Evolutionary conservation across 2,888 invertebrate genomes (phyloP).

Genomic region (Nycteola revayana): DNA sequence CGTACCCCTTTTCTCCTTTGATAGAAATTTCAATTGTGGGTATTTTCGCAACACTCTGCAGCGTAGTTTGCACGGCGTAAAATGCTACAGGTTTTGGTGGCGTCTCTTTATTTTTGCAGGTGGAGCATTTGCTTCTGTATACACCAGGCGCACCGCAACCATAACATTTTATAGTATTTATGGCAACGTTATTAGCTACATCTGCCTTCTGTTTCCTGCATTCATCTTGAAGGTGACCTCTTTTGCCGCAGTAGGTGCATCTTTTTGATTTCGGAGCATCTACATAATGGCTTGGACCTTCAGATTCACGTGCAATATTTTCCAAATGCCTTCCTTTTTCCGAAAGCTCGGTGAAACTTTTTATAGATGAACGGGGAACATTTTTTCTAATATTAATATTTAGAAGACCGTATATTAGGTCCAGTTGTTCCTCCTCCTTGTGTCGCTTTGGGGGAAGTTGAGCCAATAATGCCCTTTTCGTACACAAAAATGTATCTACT

Average conservation of each 20-base stretch:
- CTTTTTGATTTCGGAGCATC: background rate
- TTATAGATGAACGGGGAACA: background rate
- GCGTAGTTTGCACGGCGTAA: background rate
- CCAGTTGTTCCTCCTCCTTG: conserved; percentile 3
- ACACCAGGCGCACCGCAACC: conserved; percentile 10
- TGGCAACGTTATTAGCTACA: background rate
- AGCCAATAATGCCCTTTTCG: conserved; percentile 1
- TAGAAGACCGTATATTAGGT: conserved; percentile 1
- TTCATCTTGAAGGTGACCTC: background rate
- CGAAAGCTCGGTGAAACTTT: background rate
- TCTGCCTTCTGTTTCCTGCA: conserved; percentile 1
- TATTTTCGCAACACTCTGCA: background rate
- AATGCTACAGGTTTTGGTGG: conserved; percentile 2
- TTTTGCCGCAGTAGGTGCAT: conserved; percentile 2
- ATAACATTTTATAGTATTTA: conserved; percentile 2
- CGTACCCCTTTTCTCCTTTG: background rate
- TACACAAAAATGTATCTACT: conserved; percentile 1
- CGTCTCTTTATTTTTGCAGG: conserved; percentile 6
- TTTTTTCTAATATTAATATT: background rate
- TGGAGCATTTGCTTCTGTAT: conserved; percentile 4
- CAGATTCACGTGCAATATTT: background rate
- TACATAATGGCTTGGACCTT: background rate
- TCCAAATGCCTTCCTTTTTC: background rate
- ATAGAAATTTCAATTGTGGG: conserved; percentile 1
- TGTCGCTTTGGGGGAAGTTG: conserved; percentile 1